phyloP scores from a whole-genome alignment of 2,797 vertebrate species.

The Rhinella marina region DNA sequence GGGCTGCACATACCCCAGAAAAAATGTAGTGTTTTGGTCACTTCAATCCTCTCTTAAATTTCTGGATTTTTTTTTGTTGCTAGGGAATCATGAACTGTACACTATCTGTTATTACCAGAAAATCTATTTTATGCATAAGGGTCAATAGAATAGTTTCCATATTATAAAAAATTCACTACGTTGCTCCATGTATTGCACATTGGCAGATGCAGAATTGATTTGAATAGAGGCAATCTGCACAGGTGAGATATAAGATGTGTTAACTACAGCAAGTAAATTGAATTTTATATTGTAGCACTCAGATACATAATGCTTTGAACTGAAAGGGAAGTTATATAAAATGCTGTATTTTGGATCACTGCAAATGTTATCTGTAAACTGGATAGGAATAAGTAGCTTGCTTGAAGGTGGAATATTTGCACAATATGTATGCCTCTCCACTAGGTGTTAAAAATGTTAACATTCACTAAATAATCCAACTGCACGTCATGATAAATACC shows the following conservation, averaged over 20 bases:
- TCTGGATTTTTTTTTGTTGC: not conserved
- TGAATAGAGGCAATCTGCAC: slow-evolving; percentile 11
- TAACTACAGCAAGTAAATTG: not conserved
- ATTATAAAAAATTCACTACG: not conserved
- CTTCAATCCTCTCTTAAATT: not conserved
- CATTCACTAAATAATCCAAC: slow-evolving; percentile 23
- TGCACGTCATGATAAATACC: slow-evolving; percentile 29
- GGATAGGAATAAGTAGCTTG: not conserved
- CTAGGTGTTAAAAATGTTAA: slow-evolving; percentile 19
- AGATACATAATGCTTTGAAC: not conserved
- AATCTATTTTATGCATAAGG: not conserved
- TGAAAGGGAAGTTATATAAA: not conserved
- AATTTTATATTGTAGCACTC: not conserved
- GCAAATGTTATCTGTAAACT: not conserved
- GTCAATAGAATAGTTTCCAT: not conserved
- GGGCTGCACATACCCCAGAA: no score
- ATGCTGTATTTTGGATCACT: not conserved
- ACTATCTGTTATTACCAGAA: not conserved
- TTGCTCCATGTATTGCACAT: not conserved
- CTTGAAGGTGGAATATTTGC: not conserved
- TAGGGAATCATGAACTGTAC: not conserved
- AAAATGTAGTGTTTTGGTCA: not conserved
- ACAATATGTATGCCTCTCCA: not conserved
- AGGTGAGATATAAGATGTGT: not conserved
- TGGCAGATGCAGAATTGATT: not conserved